These are phyloP conservation scores for Anthoptus insignis DNA, from an alignment of 2,888 invertebrate species.

Conservation along the genomic window DNA sequence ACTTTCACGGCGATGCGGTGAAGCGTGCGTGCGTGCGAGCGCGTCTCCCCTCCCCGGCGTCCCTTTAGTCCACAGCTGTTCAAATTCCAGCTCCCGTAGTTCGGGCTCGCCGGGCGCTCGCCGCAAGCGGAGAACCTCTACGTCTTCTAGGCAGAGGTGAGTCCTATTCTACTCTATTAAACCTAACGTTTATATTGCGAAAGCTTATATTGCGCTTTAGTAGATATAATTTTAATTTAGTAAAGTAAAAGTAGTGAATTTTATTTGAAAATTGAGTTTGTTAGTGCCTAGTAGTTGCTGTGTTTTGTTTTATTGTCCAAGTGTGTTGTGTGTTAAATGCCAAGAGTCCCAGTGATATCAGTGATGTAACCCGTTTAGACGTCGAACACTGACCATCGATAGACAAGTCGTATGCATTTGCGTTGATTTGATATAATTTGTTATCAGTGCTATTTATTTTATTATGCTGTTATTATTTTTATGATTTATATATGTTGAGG, in stretches of 20 bases:
- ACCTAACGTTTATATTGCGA: background rate
- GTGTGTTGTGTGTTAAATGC: slow-evolving; percentile 27
- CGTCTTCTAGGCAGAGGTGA: slow-evolving; percentile 81
- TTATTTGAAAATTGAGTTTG: background rate
- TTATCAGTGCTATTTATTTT: background rate
- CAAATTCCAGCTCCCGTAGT: slow-evolving; percentile 86
- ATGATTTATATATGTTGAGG: slow-evolving; percentile 4
- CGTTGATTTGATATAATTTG: background rate
- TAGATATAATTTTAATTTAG: slow-evolving; percentile 3
- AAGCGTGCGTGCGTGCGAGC: slow-evolving; percentile 48
- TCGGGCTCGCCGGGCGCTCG: slow-evolving; percentile 74
- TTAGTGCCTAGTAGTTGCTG: slow-evolving; percentile 6
- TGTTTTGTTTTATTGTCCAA: slow-evolving; percentile 8
- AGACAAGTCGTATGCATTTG: slow-evolving; percentile 5
- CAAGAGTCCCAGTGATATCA: slow-evolving; percentile 32
- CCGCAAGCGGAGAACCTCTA: slow-evolving; percentile 78
- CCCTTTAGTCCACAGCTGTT: slow-evolving; percentile 83
- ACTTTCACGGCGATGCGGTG: slow-evolving; percentile 22
- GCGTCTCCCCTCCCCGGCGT: slow-evolving; percentile 65
- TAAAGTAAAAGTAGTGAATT: background rate
- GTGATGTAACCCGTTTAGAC: slow-evolving; percentile 14
- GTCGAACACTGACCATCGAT: slow-evolving; percentile 11
- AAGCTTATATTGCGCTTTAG: slow-evolving; percentile 19
- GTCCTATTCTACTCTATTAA: slow-evolving; percentile 42
- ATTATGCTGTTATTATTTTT: slow-evolving; percentile 1